Evolutionary conservation across 2,888 invertebrate genomes (phyloP), one percentile per base, ranked within the genome.

Genomic region (Heteropelma amictum): DNA sequence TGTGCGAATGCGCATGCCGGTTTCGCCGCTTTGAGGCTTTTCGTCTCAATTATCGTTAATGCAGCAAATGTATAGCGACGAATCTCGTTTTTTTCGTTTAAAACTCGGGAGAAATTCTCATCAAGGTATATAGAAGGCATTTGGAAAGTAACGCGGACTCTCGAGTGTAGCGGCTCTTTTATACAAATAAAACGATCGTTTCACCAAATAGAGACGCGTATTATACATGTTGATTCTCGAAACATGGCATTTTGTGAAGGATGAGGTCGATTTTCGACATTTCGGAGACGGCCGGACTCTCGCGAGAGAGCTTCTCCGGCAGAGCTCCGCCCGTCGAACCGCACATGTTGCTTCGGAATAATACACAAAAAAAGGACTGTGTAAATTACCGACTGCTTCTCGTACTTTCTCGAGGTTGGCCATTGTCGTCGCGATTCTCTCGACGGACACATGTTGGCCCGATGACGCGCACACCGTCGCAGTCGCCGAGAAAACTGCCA

Each of bases 271-370:
- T 60, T 58, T 51, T n/a, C n/a, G n/a, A n/a, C n/a, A n/a, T n/a
- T n/a, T 73, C 58, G 35, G 63, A 45, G 28, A 56, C 51, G 45
- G 30, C 6, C 40, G 19, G 38, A 12, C 10, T 33, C 49, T 40
- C 19, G 23, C 17, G 42, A 35, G 33, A 7, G 23, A 65, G 35
- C 61, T 61, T 65, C 69, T 54, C 26, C 45, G 58, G 40, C 72
- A 56, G 70, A 78, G 79, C 79, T 81, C 77, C 81, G 81, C 76
- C 74, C 65, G 47, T 10, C 14, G 30, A 33, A 47, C 30, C 75
- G 80, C 83, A 83, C 81, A 82, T 83, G 83, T 80, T 79, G 74
- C 65, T 23, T 56, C 19, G n/a, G 40, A 53, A 53, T n/a, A n/a
- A n/a, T 56, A 33, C 12, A 33, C 10, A 14, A 61, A 14, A 17